A percentile compares a stretch with the other conserved stretches of the same genome.
These are phyloP conservation scores for Drosophila cardini DNA, from an alignment of 1,140 invertebrate genomes.

Conservation along the genomic window DNA sequence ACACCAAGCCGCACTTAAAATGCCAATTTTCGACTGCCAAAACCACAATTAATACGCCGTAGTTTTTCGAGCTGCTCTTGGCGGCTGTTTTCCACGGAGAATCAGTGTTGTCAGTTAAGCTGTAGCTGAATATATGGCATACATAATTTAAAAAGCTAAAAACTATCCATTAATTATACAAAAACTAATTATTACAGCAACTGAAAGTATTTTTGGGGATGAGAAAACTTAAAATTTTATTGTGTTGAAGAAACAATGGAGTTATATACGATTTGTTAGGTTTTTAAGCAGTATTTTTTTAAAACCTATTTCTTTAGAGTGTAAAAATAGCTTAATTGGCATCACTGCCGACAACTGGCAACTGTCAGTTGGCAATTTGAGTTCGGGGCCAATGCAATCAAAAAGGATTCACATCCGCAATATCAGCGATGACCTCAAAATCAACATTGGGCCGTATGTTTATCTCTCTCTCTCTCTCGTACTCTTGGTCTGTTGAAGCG, in stretches of 20 bases:
- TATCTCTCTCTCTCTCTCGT: neutral
- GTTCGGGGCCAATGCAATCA: conserved; percentile 69
- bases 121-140: too few relatives aligned
- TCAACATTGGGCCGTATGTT: conserved; percentile 66
- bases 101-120: too few relatives aligned
- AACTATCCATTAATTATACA: too few relatives aligned
- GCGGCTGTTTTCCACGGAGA: neutral
- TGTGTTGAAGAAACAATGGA: too few relatives aligned
- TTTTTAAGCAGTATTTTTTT: too few relatives aligned
- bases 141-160: too few relatives aligned
- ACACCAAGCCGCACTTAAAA: conserved; percentile 82
- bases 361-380: conserved; percentile 26
- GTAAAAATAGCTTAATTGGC: too few relatives aligned
- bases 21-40: conserved; percentile 78
- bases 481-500: conserved; percentile 14
- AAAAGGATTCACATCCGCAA: conserved; percentile 81
- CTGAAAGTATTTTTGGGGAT: too few relatives aligned
- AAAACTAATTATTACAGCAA: too few relatives aligned
- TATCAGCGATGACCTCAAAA: conserved; percentile 83
- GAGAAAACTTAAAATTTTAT: too few relatives aligned
- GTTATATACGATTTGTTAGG: too few relatives aligned
- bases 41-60: conserved; percentile 80
- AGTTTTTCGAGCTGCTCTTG: conserved; percentile 3
- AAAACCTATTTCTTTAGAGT: too few relatives aligned
- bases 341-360: conserved; percentile 9